Conservation (phyloP, 2,113 vertebrate genomes). For the Psilopsiagon aurifrons region DNA sequence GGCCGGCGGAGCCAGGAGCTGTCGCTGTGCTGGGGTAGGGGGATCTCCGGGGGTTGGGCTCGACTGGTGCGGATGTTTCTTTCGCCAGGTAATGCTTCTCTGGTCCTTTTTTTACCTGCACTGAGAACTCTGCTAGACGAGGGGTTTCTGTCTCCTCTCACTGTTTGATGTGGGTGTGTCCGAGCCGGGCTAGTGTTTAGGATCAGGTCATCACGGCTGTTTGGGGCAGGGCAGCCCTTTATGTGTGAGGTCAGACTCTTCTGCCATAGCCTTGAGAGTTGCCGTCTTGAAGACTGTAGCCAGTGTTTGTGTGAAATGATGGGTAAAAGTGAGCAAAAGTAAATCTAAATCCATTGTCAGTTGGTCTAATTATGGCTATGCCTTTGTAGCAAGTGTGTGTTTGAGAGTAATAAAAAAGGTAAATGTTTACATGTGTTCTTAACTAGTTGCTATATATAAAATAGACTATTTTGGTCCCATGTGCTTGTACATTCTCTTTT, state of each 20-base stretch:
- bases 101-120: rapidly evolving
- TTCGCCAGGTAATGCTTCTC: not conserved
- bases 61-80: not conserved
- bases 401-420: not conserved
- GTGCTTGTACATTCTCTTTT: rapidly evolving
- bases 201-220: rapidly evolving
- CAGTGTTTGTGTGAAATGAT: not conserved
- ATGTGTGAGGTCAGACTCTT: rapidly evolving
- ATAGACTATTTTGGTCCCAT: rapidly evolving
- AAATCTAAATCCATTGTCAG: not conserved
- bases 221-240: not conserved
- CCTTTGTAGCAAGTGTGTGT: not conserved
- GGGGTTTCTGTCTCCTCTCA: no score
- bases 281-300: not conserved
- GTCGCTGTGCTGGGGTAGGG: not conserved
- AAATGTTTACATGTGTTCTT: not conserved
- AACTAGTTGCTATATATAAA: not conserved
- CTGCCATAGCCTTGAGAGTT: not conserved
- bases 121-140: rapidly evolving
- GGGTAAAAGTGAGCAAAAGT: not conserved
- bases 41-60: not conserved
- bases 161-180: rapidly evolving
- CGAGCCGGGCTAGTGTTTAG: rapidly evolving
- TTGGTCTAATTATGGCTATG: not conserved
- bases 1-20: not conserved